These are phyloP conservation scores for Dicyrtomina minuta DNA, from an alignment of 2,888 invertebrate species.

Conservation along the genomic window DNA sequence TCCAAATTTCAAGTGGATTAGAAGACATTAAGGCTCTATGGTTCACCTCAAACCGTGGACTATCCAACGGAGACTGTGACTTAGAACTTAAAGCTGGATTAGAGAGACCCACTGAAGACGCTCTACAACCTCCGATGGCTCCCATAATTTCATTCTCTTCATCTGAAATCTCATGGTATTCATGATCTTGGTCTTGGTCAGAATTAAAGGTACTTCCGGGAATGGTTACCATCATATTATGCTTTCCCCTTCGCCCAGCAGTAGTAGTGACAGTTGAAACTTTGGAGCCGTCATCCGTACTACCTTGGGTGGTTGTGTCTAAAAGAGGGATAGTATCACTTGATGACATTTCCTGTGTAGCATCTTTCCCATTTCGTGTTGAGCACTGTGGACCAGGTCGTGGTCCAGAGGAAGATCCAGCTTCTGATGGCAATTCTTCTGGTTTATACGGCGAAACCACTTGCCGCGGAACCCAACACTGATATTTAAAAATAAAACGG, in stretches of 20 bases:
- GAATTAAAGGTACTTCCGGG: constrained; percentile 23
- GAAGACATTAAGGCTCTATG: no score
- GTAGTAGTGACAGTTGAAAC: constrained; percentile 7
- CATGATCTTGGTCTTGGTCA: constrained; percentile 62
- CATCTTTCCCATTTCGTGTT: constrained; percentile 17
- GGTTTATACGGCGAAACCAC: constrained; percentile 53
- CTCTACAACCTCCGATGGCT: constrained; percentile 34
- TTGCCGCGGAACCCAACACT: constrained; percentile 53
- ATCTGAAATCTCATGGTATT: constrained; percentile 81
- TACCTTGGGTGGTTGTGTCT: constrained; percentile 44
- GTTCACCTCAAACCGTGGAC: constrained; percentile 60
- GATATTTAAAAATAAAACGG: neutral
- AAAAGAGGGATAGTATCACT: constrained; percentile 52
- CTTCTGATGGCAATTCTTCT: constrained; percentile 28
- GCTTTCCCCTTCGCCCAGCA: constrained; percentile 21
- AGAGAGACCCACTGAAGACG: constrained; percentile 42
- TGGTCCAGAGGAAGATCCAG: neutral
- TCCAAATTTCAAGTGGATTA: no score
- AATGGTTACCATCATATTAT: constrained; percentile 25
- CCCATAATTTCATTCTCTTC: constrained; percentile 63
- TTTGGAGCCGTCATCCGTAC: constrained; percentile 40
- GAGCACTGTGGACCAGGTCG: neutral
- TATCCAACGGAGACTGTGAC: constrained; percentile 56
- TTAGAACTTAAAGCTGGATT: constrained; percentile 53
- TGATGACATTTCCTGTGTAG: constrained; percentile 39